A percentile compares a stretch with the other conserved stretches of the same genome.
Evolutionary conservation across 2,797 vertebrate species (phyloP).

Genomic region (Cichlasoma orientale): DNA sequence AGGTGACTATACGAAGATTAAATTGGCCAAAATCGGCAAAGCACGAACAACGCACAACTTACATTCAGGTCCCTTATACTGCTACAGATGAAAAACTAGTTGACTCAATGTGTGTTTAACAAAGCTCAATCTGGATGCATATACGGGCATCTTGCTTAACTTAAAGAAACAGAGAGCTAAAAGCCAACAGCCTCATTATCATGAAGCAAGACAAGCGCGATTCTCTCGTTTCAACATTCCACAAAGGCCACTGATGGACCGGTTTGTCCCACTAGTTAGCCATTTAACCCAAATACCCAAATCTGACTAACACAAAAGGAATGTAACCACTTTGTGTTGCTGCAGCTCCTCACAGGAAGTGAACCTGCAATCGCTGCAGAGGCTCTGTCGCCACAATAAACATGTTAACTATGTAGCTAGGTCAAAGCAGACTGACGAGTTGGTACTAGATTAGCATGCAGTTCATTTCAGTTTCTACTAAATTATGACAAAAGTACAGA

Average conservation of each 20-base stretch:
- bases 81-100: background rate
- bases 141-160: background rate
- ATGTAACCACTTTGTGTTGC: background rate
- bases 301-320: background rate
- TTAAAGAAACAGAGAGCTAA: background rate
- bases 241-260: background rate
- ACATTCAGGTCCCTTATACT: background rate
- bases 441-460: background rate
- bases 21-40: background rate
- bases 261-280: background rate
- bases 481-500: background rate
- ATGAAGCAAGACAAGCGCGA: background rate
- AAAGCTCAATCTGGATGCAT: background rate
- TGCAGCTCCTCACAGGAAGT: background rate
- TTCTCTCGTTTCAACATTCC: background rate
- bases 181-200: fast-evolving
- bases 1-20: no score
- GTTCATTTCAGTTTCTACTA: background rate
- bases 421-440: background rate
- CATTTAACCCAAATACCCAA: background rate
- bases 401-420: background rate
- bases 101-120: background rate
- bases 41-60: background rate
- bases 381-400: background rate
- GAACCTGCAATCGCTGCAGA: background rate